Evolutionary conservation across 2,797 vertebrate genomes (phyloP), one percentile per base, ranked within the genome.

Genomic region (Sebastes diploproa): DNA sequence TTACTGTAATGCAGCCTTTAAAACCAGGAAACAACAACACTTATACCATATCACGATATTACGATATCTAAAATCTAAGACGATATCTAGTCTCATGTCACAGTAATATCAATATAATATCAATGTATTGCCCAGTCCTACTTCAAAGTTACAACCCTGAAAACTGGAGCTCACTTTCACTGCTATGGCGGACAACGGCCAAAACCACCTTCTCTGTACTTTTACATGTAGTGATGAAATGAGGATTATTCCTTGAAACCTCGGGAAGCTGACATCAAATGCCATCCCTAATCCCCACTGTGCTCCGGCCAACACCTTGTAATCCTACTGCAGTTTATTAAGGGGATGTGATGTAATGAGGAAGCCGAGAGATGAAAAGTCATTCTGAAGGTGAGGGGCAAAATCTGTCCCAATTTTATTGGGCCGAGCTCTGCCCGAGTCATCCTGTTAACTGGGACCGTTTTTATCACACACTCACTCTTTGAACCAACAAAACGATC

Each of bases 261-360:
- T 30, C 30, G 36, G 34, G 34, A 54, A 73, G 50, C 77, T 63
- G 72, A 82, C 78, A 82, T 86, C 73, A 80, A 86, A 87, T 87
- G 74, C 63, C 73, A 61, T 32, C 46, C 34, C 83, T 84, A 86
- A 89, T 91, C 81, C 73, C 67, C 20, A 13, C 34, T 66, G 52
- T 72, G 63, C 78, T 74, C 30, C 77, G 61, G 63, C 62, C 71
- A 30, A 71, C 72, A 80, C 71, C 75, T 46, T 80, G 67, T 86
- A 86, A 86, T 82, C 82, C 62, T 74, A 8, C 72, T 76, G 77
- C 82, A 80, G 72, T 81, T 91, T 83, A 78, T 83, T 74, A 72
- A 83, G 59, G 59, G 61, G 38, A 34, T 79, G 63, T 82, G 87
- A 89, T 86, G 84, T 83, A 81, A 87, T 85, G 83, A 85, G 64